These are phyloP conservation scores for Chironomus striatipennis DNA, from an alignment of 1,140 invertebrate genomes.

Conservation along the genomic window DNA sequence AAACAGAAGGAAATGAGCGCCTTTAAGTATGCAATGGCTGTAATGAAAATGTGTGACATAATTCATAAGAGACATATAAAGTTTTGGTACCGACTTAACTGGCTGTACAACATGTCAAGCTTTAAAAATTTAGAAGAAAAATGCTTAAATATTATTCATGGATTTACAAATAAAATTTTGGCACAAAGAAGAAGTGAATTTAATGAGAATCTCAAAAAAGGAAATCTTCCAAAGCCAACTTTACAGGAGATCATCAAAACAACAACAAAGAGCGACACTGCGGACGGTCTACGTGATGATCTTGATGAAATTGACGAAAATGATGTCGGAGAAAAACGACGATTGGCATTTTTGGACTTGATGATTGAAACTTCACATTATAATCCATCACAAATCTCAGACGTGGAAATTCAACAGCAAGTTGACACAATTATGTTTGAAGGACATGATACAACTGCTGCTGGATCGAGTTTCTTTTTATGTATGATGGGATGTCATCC, in stretches of 20 bases:
- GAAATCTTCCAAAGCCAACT: conserved; percentile 39
- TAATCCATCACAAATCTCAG: conserved; percentile 49
- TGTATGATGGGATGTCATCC: conserved; percentile 66
- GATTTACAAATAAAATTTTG: conserved; percentile 54
- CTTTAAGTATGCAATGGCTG: conserved; percentile 61
- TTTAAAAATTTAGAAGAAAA: conserved; percentile 49
- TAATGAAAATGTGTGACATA: conserved; percentile 67
- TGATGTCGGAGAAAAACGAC: conserved; percentile 61
- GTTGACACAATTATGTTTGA: conserved; percentile 81
- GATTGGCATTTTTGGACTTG: conserved; percentile 77
- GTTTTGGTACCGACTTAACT: conserved; percentile 48
- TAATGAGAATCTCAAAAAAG: conserved; percentile 42
- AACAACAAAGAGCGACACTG: conserved; percentile 33
- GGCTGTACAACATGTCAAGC: conserved; percentile 50
- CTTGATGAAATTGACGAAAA: conserved; percentile 63
- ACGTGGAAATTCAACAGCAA: conserved; percentile 76
- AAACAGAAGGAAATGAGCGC: conserved; percentile 46
- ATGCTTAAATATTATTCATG: conserved; percentile 52
- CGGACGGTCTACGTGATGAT: conserved; percentile 53
- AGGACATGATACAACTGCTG: conserved; percentile 84
- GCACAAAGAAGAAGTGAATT: conserved; percentile 47
- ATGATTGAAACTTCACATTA: conserved; percentile 60
- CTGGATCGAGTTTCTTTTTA: conserved; percentile 68
- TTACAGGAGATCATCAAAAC: conserved; percentile 33
- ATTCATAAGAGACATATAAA: conserved; percentile 58